These are phyloP conservation scores for Dicyrtoma fusca DNA, from an alignment of 2,888 invertebrate genomes.

Conservation along the genomic window DNA sequence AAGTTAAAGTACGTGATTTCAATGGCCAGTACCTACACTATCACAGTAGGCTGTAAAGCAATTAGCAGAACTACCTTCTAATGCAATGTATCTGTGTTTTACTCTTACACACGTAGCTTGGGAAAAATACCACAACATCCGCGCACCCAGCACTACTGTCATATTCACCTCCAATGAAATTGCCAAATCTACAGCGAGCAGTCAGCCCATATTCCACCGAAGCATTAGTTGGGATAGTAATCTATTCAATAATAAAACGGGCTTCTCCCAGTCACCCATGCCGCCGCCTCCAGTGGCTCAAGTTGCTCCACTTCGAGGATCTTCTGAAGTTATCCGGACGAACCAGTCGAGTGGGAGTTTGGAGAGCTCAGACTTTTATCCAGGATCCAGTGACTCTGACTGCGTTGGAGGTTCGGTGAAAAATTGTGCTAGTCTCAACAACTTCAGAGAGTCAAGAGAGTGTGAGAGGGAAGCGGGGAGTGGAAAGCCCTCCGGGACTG, in stretches of 20 bases:
- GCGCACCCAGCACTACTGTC: conserved; percentile 59
- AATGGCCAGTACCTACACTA: no score
- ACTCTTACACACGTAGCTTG: conserved; percentile 52
- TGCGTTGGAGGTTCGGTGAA: background rate
- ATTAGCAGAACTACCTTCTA: no score
- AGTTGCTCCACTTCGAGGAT: conserved; percentile 53
- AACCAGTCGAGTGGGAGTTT: conserved; percentile 10
- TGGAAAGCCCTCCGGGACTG: conserved; percentile 16
- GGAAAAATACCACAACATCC: conserved; percentile 59
- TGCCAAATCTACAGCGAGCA: conserved; percentile 39
- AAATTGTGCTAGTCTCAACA: conserved; percentile 28
- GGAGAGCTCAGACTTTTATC: conserved; percentile 30
- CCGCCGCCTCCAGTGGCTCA: conserved; percentile 55
- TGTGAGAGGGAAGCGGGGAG: background rate
- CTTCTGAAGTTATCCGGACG: conserved; percentile 18
- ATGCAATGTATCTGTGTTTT: background rate
- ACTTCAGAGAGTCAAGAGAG: conserved; percentile 13
- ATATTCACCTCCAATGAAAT: conserved; percentile 59
- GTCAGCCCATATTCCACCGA: conserved; percentile 50
- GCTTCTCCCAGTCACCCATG: conserved; percentile 52
- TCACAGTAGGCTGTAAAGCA: no score
- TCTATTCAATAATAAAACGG: conserved; percentile 55
- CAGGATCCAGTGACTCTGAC: background rate
- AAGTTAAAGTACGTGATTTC: no score
- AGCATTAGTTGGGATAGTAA: conserved; percentile 54